phyloP scores from a whole-genome alignment of 2,113 vertebrate genomes.

The Origma solitaria region DNA sequence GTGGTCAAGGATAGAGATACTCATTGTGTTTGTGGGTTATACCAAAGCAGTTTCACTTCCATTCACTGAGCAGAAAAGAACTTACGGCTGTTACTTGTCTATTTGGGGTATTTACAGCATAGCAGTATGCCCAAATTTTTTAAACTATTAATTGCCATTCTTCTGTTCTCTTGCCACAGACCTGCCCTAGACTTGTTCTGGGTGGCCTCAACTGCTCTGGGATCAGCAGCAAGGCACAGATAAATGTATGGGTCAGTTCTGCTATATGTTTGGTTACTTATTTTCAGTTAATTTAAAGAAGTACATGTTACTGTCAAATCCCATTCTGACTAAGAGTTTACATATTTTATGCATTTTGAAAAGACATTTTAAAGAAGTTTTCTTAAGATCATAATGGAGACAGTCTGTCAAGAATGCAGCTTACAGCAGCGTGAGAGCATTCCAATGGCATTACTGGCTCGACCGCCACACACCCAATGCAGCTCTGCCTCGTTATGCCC shows the following conservation, averaged over 20 bases:
- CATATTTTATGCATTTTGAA: constrained; percentile 36
- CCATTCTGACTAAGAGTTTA: neutral
- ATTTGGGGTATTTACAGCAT: neutral
- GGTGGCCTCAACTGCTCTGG: neutral
- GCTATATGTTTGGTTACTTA: accelerated
- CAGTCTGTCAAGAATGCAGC: constrained; percentile 62
- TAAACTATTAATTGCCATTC: neutral
- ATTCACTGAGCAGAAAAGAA: neutral
- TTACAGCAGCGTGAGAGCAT: constrained; percentile 38
- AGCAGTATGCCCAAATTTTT: neutral
- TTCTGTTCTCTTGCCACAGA: neutral
- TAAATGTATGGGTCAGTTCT: neutral
- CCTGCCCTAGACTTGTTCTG: neutral
- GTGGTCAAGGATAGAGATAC: neutral
- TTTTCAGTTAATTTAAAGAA: neutral
- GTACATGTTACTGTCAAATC: neutral
- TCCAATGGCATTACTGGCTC: constrained; percentile 34
- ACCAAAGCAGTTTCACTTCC: neutral
- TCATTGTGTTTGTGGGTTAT: neutral
- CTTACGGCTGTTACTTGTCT: neutral
- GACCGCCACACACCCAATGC: constrained; percentile 62
- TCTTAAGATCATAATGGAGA: constrained; percentile 52
- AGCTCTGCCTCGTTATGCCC: constrained; percentile 67
- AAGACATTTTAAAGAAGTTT: constrained; percentile 56
- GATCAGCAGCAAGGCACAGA: neutral